A percentile compares a stretch with the other conserved stretches of the same genome.
phyloP scores from a whole-genome alignment of 2,797 vertebrate species.

The Gymnopithys bicolor region DNA sequence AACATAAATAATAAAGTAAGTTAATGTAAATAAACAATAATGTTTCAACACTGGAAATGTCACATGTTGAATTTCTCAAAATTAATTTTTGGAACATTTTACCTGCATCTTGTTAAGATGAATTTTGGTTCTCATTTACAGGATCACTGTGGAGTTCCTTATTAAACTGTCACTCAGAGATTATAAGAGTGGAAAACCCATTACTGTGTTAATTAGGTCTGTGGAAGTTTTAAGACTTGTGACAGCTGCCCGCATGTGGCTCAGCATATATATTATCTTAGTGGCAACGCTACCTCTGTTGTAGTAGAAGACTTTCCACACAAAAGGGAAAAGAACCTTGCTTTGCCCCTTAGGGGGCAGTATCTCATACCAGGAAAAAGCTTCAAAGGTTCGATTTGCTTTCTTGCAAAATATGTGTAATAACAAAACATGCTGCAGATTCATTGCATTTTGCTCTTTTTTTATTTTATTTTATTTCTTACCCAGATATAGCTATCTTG shows the following conservation, averaged over 20 bases:
- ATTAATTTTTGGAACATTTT: slow-evolving; percentile 29
- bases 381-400: background rate
- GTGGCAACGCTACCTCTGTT: background rate
- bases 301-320: background rate
- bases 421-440: background rate
- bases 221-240: slow-evolving; percentile 19
- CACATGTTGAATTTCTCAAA: slow-evolving; percentile 3
- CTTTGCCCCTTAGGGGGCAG: background rate
- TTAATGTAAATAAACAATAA: background rate
- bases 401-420: background rate
- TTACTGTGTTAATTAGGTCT: slow-evolving; percentile 68
- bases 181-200: slow-evolving; percentile 41
- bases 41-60: background rate
- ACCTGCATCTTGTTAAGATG: background rate
- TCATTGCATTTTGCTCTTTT: background rate
- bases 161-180: slow-evolving; percentile 66
- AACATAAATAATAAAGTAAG: background rate
- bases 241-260: background rate
- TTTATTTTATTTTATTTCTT: background rate
- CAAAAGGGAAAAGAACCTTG: background rate
- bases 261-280: background rate
- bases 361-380: background rate
- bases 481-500: background rate
- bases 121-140: slow-evolving; percentile 55
- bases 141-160: slow-evolving; percentile 34